These are phyloP conservation scores for Helicoverpa assulta DNA, from an alignment of 2,888 invertebrate species.

Conservation along the genomic window DNA sequence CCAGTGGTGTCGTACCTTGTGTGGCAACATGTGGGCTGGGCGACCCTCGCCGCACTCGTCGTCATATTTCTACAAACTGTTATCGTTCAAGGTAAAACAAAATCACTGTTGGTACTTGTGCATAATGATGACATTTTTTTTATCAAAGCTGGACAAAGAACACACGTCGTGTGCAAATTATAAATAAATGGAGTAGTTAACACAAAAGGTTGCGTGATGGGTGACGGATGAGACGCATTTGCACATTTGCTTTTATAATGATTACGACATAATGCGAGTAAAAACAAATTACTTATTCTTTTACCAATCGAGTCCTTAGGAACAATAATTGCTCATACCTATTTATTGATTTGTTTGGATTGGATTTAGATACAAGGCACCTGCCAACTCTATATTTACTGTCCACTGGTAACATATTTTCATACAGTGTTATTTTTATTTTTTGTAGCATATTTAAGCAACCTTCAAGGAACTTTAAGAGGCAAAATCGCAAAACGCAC, in stretches of 20 bases:
- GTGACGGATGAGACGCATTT: constrained; percentile 35
- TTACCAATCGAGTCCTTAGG: not conserved
- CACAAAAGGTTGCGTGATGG: constrained; percentile 35
- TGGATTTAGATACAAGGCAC: not conserved
- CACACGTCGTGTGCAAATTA: constrained; percentile 12
- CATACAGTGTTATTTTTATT: constrained; percentile 2
- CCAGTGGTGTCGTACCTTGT: constrained; percentile 88
- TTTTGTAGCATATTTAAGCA: constrained; percentile 85
- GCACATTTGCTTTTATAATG: not conserved
- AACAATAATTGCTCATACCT: constrained; percentile 12
- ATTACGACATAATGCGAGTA: constrained; percentile 13
- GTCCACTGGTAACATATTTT: constrained; percentile 6
- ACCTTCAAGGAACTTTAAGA: constrained; percentile 84
- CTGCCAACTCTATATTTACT: constrained; percentile 1
- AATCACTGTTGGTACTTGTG: constrained; percentile 7
- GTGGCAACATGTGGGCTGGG: constrained; percentile 85
- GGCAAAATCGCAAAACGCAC: constrained; percentile 92
- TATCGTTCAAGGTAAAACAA: constrained; percentile 85
- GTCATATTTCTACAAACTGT: constrained; percentile 91
- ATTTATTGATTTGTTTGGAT: no score
- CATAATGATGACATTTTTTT: constrained; percentile 29
- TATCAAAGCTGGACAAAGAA: constrained; percentile 24
- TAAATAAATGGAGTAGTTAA: constrained; percentile 28
- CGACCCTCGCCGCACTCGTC: constrained; percentile 80
- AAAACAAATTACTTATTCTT: constrained; percentile 10